A percentile compares a stretch with the other conserved stretches of the same genome.
Conservation (phyloP, 2,797 vertebrate genomes). For the Tympanoctomys barrerae region DNA sequence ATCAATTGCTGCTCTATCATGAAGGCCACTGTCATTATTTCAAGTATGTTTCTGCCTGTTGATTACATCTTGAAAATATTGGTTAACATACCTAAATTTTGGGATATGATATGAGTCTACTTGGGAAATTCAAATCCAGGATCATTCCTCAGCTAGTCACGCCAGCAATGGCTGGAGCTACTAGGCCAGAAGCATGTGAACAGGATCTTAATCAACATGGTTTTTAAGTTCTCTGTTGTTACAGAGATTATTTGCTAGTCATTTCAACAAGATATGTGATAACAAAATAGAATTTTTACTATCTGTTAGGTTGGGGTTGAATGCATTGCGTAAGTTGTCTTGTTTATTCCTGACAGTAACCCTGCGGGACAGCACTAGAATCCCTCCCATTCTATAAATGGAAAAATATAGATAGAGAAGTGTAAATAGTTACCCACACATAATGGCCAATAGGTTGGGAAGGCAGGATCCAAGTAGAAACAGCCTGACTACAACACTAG, state of each 20-base stretch:
- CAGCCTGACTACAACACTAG: neutral
- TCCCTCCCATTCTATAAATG: neutral
- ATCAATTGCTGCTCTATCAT: conserved; percentile 21
- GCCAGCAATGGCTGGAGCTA: neutral
- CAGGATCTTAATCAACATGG: conserved; percentile 17
- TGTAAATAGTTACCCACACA: conserved; percentile 19
- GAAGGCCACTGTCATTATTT: conserved; percentile 52
- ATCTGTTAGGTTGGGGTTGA: neutral
- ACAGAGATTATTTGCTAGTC: neutral
- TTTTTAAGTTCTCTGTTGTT: conserved; percentile 56
- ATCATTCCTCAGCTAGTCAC: neutral
- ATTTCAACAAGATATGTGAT: neutral
- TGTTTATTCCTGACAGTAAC: conserved; percentile 17
- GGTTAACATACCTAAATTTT: neutral
- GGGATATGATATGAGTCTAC: conserved; percentile 27
- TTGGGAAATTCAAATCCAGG: conserved; percentile 14
- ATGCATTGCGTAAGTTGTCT: neutral
- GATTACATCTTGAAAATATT: conserved; percentile 45
- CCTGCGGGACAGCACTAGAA: neutral
- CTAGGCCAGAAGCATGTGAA: conserved; percentile 33
- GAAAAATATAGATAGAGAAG: neutral
- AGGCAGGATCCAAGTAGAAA: neutral
- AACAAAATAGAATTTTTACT: conserved; percentile 20
- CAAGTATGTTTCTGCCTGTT: neutral
- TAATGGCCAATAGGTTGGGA: neutral